Evolutionary conservation across 2,113 vertebrate species (phyloP), one percentile per base, ranked within the genome.

Genomic region (Meriones unguiculatus): DNA sequence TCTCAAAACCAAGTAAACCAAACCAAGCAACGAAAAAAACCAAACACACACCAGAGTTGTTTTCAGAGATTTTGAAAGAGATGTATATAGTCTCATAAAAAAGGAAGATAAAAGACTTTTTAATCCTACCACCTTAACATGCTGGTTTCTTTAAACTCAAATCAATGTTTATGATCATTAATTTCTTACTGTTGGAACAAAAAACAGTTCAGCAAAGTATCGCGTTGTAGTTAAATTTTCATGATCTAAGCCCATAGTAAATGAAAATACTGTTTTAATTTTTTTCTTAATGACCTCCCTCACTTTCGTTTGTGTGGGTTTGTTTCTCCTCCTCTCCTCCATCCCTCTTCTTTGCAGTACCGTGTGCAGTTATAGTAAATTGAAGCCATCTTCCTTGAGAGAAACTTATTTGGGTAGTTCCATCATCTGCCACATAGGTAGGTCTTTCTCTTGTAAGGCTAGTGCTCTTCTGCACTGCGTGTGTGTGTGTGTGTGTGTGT

Each of bases 61-160:
- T 97, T 76, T 35, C 41, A 35, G 38, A 91, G 67, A 28, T 8
- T 24, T 41, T 84, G 25, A 52, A 67, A 92, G 93, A 90, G 35
- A 46, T 5, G 46, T 46, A 17, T 9, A 46, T 59, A 81, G 70
- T 94, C 46, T 22, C 89, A 82, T 46, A 52, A 94, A 87, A 3
- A 46, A 80, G 5, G 20, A 90, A 80, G 93, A 94, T 30, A 4
- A 91, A 82, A 46, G 8, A 50, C 72, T 73, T 7, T 41, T 92
- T 73, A 89, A 89, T 73, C 41, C 15, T 86, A 54, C 7, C 38
- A 84, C 22, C 25, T 65, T 41, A 77, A 76, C 14, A 69, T 24
- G 86, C 93, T 85, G 81, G 70, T 90, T 95, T 96, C 65, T 95
- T 57, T 67, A 87, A 87, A 91, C 24, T 89, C 41, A 84, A 67